Evolutionary conservation across 1,140 invertebrate species (phyloP), one percentile per base, ranked within the genome.

Genomic region (Propsilocerus akamusi): DNA sequence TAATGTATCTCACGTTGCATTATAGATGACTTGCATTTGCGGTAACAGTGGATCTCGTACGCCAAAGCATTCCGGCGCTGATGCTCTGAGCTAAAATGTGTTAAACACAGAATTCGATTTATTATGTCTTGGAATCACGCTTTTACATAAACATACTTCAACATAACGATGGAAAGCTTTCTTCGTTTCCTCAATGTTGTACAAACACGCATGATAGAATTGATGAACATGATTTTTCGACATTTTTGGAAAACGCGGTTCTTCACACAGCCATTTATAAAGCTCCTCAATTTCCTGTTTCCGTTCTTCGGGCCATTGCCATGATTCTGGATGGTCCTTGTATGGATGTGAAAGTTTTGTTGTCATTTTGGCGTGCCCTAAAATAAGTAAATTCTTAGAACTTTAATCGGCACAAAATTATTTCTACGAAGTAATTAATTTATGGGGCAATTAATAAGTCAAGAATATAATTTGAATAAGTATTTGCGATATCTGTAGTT

Each of bases 1-100:
- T n/a, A n/a, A n/a, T n/a, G n/a, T n/a, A n/a, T n/a, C 51, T 34
- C 41, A 52, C 51, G 51, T 49, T 20, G 48, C 48, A 22, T 47
- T 26, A 30, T 30, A 52, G 10, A 52, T 47, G 41, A 20, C 20
- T 52, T 52, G 51, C 28, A 52, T 41, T 25, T 30, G 26, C 11
- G 28, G 26, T 8, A 28, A 12, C 11, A 48, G 14, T 14, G 26
- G 17, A 46, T 52, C 51, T 26, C 51, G n/a, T 11, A 37, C 46
- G 22, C 22, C 51, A 30, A 52, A 52, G 7, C 48, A 25, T 24
- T 48, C 32, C 28, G 51, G 51, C 17, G 51, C 25, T 11, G n/a
- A 24, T 5, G 23, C 5, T 12, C 51, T 46, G 10, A 52, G 48
- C 24, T 52, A 14, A 23, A 28, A 41, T 2, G 34, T 41, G 17